Evolutionary conservation across 2,797 vertebrate species (phyloP), one percentile per base, ranked within the genome.

Genomic region (Syndactyla subalaris): DNA sequence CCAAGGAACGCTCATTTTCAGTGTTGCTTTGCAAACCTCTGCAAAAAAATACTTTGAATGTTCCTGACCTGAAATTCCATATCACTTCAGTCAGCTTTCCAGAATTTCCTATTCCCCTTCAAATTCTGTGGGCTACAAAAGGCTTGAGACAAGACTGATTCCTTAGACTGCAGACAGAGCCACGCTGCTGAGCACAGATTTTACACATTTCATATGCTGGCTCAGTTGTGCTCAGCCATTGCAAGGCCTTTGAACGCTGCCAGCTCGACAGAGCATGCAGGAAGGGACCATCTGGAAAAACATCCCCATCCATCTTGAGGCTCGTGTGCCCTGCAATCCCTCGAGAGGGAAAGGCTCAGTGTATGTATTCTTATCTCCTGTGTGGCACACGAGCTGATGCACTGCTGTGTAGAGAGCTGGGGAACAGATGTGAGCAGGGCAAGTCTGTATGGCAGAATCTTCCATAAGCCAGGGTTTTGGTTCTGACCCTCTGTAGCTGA

Each of bases 201-300:
- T 92, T 76, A 74, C 79, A 61, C 34, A 0, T 88, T 76, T 62
- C 5, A 1, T 38, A 6, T 72, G 62, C 75, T 88, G 87, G 54
- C 88, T 93, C 48, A 32, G 62, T 61, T 87, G 85, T 39, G 76
- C 30, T 13, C 57, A 66, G 76, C 70, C 7, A 0, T 26, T n/a
- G 59, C 70, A 63, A 82, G 74, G 79, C 70, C 14, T 77, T 59
- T 68, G 23, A 55, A 26, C 20, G 79, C 62, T 93, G 94, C 89
- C 92, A 93, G 73, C 73, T 93, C 91, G 73, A 38, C 79, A 20
- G 41, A 41, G 70, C 5, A 29, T 52, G 88, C 91, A 67, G 79
- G 73, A 91, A 55, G 70, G 57, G 66, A 87, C 92, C 91, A 94
- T 95, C 83, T 96, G 95, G 95, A 86, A 70, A 88, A 79, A 82